A percentile compares a stretch with the other conserved stretches of the same genome.
Evolutionary conservation across 1,140 invertebrate species (phyloP).

Genomic region (Drosophila persimilis): DNA sequence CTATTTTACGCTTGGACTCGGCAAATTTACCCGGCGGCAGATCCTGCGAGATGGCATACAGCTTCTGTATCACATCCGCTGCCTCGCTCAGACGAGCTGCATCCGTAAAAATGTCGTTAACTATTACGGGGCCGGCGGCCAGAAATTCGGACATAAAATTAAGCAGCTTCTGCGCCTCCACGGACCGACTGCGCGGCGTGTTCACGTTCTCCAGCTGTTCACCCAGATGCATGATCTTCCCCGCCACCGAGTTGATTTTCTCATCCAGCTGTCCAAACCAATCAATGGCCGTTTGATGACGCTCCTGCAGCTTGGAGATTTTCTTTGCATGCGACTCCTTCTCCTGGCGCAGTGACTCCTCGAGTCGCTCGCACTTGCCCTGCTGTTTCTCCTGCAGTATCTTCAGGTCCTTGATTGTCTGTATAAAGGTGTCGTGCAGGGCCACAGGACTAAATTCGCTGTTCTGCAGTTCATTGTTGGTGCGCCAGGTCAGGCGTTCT

Average conservation of each 20-base stretch:
- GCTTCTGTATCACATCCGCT: constrained; percentile 99
- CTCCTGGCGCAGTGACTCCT: constrained; percentile 92
- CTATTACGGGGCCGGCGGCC: constrained; percentile 90
- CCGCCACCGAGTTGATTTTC: constrained; percentile 97
- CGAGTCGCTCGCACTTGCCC: constrained; percentile 94
- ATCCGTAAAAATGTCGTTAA: constrained; percentile 94
- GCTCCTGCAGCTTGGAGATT: constrained; percentile 92
- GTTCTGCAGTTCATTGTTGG: constrained; percentile 90
- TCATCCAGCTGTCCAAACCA: constrained; percentile 97
- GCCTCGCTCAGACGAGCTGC: constrained; percentile 95
- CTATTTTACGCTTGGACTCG: constrained; percentile 94
- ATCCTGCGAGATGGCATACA: constrained; percentile 98
- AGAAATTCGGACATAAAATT: constrained; percentile 97
- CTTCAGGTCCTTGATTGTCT: constrained; percentile 92
- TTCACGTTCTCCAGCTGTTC: constrained; percentile 99
- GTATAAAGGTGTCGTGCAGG: constrained; percentile 95
- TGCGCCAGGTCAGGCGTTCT: constrained; percentile 96
- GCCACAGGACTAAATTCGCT: constrained; percentile 90
- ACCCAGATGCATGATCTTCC: constrained; percentile 98
- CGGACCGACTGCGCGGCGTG: constrained; percentile 95
- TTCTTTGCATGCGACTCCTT: constrained; percentile 92
- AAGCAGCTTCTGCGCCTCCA: constrained; percentile 97
- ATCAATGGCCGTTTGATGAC: constrained; percentile 90
- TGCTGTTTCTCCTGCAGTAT: constrained; percentile 93
- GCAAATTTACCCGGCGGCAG: constrained; percentile 94